Evolutionary conservation across 2,797 vertebrate genomes (phyloP), one percentile per base, ranked within the genome.

Genomic region (Bryconaethiops microstoma): DNA sequence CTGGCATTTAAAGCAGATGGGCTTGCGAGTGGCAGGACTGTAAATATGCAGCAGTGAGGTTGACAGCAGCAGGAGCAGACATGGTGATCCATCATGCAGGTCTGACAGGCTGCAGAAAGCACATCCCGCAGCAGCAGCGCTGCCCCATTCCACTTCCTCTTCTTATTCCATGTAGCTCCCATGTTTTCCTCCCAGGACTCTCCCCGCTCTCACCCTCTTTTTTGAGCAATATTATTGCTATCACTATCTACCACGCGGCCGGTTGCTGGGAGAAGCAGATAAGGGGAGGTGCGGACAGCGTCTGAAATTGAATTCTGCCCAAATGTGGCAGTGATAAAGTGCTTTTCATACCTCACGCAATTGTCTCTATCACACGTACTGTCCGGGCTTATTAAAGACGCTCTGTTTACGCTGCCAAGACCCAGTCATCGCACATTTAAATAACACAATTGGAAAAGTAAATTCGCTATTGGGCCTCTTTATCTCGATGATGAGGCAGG

Each of bases 261-360:
- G 87, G 86, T 76, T 87, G 90, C 95, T 95, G 93, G 91, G 94
- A 92, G 83, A 88, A 88, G 84, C 88, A 93, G 94, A 96, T 94
- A 96, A 96, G 92, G 91, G 92, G 90, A 88, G 82, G 70, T 82
- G 86, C 80, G 90, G 91, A 91, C 90, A 88, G 86, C 83, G 82
- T 88, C 79, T 83, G 91, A 96, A 96, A 95, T 95, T 92, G 92
- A 96, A 94, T 96, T 96, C 94, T 94, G 95, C 92, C 92, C 92
- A 91, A 91, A 94, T 90, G 89, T 94, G 94, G 94, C 95, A 96
- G 93, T 94, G 94, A 96, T 96, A 93, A 95, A 94, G 94, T 96
- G 95, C 94, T 96, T 96, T 95, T 95, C 94, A 92, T 93, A 94
- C 94, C 93, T 93, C 93, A 93, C 86, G 91, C 95, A 96, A 92